Percentiles rank a stretch among this genome's conserved stretches.
phyloP scores from a whole-genome alignment of 2,797 vertebrate genomes.

The Rallus crepitans region DNA sequence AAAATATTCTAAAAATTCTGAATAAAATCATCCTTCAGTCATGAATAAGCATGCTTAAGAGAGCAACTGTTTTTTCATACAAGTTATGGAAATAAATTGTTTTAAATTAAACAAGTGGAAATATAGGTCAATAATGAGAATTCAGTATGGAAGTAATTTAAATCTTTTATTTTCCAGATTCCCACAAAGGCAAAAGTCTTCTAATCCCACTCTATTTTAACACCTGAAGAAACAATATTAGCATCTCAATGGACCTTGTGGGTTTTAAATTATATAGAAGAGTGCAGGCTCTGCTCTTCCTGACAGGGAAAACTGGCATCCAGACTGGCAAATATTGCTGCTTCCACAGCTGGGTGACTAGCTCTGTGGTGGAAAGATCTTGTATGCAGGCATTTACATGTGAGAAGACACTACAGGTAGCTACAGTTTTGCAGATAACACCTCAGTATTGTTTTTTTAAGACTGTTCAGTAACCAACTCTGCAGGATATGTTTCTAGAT shows the following conservation, averaged over 20 bases:
- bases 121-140: not conserved
- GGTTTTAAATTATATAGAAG: not conserved
- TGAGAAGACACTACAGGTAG: not conserved
- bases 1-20: not conserved
- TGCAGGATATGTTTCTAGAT: not conserved
- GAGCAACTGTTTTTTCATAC: not conserved
- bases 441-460: not conserved
- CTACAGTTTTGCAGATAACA: not conserved
- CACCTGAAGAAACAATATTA: not conserved
- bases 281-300: not conserved
- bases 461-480: not conserved
- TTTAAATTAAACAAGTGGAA: not conserved
- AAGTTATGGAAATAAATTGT: not conserved
- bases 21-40: not conserved
- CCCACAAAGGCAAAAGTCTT: not conserved
- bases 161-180: not conserved
- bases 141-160: not conserved
- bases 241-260: not conserved
- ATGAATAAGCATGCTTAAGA: not conserved
- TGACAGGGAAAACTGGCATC: not conserved
- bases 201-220: not conserved
- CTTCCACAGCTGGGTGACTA: not conserved
- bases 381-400: not conserved
- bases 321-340: not conserved
- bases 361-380: not conserved